Conservation (phyloP, 2,888 invertebrate genomes). For the Cheilosia grossa region DNA sequence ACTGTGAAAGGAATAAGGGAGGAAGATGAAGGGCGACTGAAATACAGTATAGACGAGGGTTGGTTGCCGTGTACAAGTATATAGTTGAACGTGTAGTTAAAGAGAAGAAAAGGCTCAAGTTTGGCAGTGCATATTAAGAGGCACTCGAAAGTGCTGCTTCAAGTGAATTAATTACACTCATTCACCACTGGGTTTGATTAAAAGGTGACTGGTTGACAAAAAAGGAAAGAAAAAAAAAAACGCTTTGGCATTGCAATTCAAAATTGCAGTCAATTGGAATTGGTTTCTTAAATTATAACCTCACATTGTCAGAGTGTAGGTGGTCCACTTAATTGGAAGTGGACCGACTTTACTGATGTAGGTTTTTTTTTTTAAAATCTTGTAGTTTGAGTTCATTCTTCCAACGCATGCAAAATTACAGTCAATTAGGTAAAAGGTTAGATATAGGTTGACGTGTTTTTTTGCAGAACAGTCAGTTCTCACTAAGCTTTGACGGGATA, state of each 20-base stretch:
- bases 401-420: no score
- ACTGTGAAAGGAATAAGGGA: no score
- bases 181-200: constrained; percentile 55
- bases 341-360: no score
- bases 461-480: no score
- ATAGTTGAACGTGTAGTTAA: constrained; percentile 13
- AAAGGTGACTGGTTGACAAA: constrained; percentile 15
- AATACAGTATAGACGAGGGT: background rate
- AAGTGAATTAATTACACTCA: constrained; percentile 66
- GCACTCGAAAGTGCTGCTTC: constrained; percentile 56
- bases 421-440: no score
- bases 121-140: constrained; percentile 42
- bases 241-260: background rate
- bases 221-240: background rate
- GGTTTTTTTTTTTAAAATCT: constrained; percentile 1
- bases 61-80: background rate
- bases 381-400: background rate
- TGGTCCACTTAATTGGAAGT: background rate
- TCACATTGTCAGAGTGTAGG: background rate
- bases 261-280: constrained; percentile 35
- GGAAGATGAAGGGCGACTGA: constrained; percentile 12
- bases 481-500: no score
- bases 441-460: no score
- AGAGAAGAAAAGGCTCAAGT: constrained; percentile 12
- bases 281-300: background rate